Evolutionary conservation across 2,797 vertebrate genomes (phyloP).

Genomic region (Mastacembelus armatus): DNA sequence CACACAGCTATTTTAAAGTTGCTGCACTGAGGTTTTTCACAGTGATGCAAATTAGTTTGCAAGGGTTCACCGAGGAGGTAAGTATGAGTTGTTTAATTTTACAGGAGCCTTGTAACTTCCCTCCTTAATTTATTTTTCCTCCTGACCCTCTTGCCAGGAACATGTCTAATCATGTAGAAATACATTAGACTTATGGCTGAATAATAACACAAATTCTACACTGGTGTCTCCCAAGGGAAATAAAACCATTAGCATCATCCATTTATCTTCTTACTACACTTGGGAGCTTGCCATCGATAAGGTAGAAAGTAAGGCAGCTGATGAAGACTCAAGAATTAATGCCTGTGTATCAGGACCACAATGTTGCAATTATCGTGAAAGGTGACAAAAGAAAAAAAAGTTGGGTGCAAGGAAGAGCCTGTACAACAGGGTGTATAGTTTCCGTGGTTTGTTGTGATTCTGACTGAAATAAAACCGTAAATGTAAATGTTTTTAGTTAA

Average conservation of each 20-base stretch:
- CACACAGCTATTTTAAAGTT: slow-evolving; percentile 57
- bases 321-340: slow-evolving; percentile 47
- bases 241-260: slow-evolving; percentile 87
- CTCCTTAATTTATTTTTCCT: slow-evolving; percentile 64
- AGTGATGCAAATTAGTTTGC: slow-evolving; percentile 70
- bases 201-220: slow-evolving; percentile 52
- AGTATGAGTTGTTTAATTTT: slow-evolving; percentile 69
- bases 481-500: slow-evolving; percentile 12
- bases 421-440: background rate
- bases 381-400: slow-evolving; percentile 38
- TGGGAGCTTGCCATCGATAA: slow-evolving; percentile 53
- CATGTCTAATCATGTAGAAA: slow-evolving; percentile 59
- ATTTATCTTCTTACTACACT: slow-evolving; percentile 59
- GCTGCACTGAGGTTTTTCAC: slow-evolving; percentile 58
- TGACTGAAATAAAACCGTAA: background rate
- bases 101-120: slow-evolving; percentile 61
- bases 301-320: slow-evolving; percentile 14
- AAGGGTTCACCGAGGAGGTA: slow-evolving; percentile 69
- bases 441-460: background rate
- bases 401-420: slow-evolving; percentile 1
- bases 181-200: slow-evolving; percentile 54
- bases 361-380: slow-evolving; percentile 39
- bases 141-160: slow-evolving; percentile 48
- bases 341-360: slow-evolving; percentile 21
- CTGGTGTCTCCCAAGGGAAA: slow-evolving; percentile 49